phyloP scores from a whole-genome alignment of 1,140 invertebrate species.

The Agraylea sexmaculata region DNA sequence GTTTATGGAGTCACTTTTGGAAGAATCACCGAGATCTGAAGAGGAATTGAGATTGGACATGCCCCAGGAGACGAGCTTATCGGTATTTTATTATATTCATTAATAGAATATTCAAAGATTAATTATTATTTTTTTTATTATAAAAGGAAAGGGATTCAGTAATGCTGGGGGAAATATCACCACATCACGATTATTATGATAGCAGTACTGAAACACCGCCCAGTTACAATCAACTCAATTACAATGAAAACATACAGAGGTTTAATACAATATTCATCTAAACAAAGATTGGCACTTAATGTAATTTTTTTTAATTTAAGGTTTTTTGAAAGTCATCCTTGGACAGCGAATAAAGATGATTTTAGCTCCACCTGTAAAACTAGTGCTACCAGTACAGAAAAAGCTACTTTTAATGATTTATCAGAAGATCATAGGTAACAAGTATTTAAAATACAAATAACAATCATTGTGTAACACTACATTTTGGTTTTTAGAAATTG shows the following conservation, averaged over 20 bases:
- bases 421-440: constrained; percentile 1
- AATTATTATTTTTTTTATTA: constrained; percentile 8
- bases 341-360: constrained; percentile 31
- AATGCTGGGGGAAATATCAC: constrained; percentile 75
- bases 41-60: constrained; percentile 43
- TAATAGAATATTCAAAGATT: constrained; percentile 3
- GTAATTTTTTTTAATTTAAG: constrained; percentile 28
- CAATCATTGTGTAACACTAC: background rate
- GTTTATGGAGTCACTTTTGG: constrained; percentile 63
- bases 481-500: constrained; percentile 9
- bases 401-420: constrained; percentile 23
- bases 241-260: constrained; percentile 71
- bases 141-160: constrained; percentile 67
- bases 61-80: constrained; percentile 35
- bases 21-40: constrained; percentile 43
- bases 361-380: constrained; percentile 30
- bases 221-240: constrained; percentile 78
- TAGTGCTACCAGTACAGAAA: constrained; percentile 26
- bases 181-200: constrained; percentile 68
- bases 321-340: constrained; percentile 73
- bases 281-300: constrained; percentile 1
- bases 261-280: constrained; percentile 13
- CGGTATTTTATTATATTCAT: constrained; percentile 8
- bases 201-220: constrained; percentile 71
- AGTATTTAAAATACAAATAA: background rate